Evolutionary conservation across 2,113 vertebrate species (phyloP).

Genomic region (Tupaia tana): DNA sequence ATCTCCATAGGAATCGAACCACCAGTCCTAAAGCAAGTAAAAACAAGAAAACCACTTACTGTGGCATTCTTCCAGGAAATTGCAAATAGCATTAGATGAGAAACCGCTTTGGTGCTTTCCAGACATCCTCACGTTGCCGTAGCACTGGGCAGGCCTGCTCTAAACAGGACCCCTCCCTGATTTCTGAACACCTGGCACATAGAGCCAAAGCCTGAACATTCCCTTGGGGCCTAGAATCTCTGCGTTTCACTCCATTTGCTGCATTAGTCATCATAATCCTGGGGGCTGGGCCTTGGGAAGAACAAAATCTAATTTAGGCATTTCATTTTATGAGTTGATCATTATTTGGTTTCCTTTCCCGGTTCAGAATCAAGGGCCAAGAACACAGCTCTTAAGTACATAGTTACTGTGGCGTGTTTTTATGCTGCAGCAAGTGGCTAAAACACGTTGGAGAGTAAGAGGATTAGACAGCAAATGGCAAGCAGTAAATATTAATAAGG

Average conservation of each 20-base stretch:
- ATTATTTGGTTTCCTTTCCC: conserved; percentile 71
- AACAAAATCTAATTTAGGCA: conserved; percentile 64
- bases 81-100: not conserved
- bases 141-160: not conserved
- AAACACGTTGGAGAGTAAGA: conserved; percentile 20
- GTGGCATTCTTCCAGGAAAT: not conserved
- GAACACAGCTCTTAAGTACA: conserved; percentile 59
- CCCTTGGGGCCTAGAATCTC: not conserved
- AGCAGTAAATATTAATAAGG: conserved; percentile 68
- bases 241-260: not conserved
- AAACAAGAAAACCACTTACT: not conserved
- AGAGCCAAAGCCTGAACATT: not conserved
- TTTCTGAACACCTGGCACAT: not conserved
- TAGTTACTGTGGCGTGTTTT: conserved; percentile 23
- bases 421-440: not conserved
- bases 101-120: not conserved
- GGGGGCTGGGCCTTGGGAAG: not conserved
- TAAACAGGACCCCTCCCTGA: not conserved
- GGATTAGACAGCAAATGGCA: conserved; percentile 48
- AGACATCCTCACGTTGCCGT: not conserved
- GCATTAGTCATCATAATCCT: conserved; percentile 2
- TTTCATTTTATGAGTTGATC: conserved; percentile 74
- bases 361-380: conserved; percentile 50
- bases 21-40: not conserved
- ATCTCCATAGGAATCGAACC: not conserved